A percentile compares a stretch with the other conserved stretches of the same genome.
Conservation (phyloP, 2,888 invertebrate species). For the Crepidodera aurea region DNA sequence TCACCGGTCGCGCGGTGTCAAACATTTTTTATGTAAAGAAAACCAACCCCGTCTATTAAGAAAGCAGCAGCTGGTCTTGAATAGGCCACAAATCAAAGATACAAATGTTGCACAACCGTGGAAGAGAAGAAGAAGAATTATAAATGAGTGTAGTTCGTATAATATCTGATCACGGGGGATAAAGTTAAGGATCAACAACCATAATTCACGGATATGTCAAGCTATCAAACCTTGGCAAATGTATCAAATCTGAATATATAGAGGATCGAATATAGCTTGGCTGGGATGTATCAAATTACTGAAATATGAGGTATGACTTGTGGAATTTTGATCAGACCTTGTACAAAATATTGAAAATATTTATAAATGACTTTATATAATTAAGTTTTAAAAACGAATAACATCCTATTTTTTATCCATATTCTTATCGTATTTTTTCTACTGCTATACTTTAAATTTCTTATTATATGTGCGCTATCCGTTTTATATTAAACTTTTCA, state of each 20-base stretch:
- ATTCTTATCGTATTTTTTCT: too few species aligned
- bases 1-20: neutral
- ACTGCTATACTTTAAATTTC: too few species aligned
- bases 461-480: too few species aligned
- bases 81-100: conserved; percentile 40
- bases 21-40: neutral
- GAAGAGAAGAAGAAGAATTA: conserved; percentile 33
- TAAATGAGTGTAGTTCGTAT: conserved; percentile 40
- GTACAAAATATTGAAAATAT: too few species aligned
- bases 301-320: conserved; percentile 30
- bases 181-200: conserved; percentile 42
- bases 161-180: conserved; percentile 41
- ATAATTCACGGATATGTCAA: conserved; percentile 42
- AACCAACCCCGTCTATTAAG: conserved; percentile 35
- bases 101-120: conserved; percentile 34
- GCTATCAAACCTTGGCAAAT: conserved; percentile 43
- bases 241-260: conserved; percentile 42
- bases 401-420: too few species aligned
- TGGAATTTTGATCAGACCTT: neutral
- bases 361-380: too few species aligned
- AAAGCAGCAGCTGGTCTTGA: conserved; percentile 37
- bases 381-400: too few species aligned
- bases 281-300: conserved; percentile 39
- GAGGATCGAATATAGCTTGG: conserved; percentile 36
- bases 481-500: too few species aligned